phyloP scores from a whole-genome alignment of 2,888 invertebrate species.

The Parnassius glacialis region DNA sequence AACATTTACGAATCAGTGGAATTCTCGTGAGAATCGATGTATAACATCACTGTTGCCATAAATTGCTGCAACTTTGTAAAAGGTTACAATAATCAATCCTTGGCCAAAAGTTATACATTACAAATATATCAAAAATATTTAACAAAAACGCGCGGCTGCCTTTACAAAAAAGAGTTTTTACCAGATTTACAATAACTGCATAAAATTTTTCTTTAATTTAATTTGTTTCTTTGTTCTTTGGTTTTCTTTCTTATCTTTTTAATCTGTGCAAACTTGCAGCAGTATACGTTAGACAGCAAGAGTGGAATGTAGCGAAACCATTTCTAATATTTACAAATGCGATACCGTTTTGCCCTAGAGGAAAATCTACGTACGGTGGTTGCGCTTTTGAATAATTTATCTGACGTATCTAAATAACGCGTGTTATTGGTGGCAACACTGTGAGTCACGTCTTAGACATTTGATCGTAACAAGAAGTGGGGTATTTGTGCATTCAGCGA shows the following conservation, averaged over 20 bases:
- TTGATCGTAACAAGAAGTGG: constrained; percentile 70
- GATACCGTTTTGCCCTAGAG: constrained; percentile 30
- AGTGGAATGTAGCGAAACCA: constrained; percentile 14
- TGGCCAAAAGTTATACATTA: no score
- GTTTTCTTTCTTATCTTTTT: no score
- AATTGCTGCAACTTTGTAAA: no score
- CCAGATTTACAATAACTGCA: no score
- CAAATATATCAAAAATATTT: no score
- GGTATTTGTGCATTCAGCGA: constrained; percentile 57
- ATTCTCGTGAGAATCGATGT: constrained; percentile 1
- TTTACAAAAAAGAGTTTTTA: no score
- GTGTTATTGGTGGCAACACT: constrained; percentile 57
- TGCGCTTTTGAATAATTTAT: constrained; percentile 63
- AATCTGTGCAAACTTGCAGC: no score
- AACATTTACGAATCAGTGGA: constrained; percentile 12
- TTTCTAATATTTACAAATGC: constrained; percentile 18
- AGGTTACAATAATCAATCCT: no score
- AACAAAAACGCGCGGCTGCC: no score
- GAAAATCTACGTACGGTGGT: constrained; percentile 50
- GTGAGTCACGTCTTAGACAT: constrained; percentile 74
- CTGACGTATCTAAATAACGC: constrained; percentile 66
- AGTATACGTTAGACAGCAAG: neutral
- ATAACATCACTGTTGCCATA: neutral
- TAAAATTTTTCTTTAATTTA: no score
- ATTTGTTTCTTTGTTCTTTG: no score